These are phyloP conservation scores for Rhea americana DNA, from an alignment of 2,113 vertebrate genomes.

Conservation along the genomic window DNA sequence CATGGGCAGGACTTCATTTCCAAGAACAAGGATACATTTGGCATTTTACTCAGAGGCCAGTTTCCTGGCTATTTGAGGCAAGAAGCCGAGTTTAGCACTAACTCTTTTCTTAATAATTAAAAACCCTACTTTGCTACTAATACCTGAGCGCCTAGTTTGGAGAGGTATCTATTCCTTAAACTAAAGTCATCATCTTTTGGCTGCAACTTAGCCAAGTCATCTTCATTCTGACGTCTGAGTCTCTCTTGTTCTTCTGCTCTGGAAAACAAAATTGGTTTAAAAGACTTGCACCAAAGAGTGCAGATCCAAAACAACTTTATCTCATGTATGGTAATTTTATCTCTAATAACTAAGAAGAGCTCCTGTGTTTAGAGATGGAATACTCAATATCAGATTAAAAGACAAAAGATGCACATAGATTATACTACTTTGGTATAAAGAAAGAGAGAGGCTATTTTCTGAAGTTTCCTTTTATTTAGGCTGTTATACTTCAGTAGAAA, in stretches of 20 bases:
- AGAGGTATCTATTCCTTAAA: constrained; percentile 84
- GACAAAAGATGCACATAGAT: background rate
- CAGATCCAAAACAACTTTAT: background rate
- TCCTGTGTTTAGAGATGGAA: background rate
- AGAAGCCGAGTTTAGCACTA: background rate
- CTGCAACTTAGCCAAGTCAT: constrained; percentile 67
- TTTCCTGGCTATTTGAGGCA: background rate
- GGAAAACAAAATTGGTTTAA: constrained; percentile 57
- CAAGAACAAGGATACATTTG: background rate
- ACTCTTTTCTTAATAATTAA: background rate
- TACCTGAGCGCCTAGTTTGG: constrained; percentile 85
- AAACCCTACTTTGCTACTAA: background rate
- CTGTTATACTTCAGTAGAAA: background rate
- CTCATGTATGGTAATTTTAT: background rate
- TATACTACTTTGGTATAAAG: background rate
- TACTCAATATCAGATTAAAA: background rate
- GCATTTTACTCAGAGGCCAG: background rate
- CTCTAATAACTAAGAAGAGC: background rate
- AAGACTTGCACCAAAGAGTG: background rate
- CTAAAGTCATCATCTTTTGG: constrained; percentile 81
- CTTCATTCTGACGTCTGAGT: constrained; percentile 52
- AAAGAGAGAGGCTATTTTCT: constrained; percentile 51
- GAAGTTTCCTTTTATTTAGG: constrained; percentile 68
- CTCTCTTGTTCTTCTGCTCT: constrained; percentile 55
- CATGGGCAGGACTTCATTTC: background rate